Conservation (phyloP, 2,888 invertebrate species). For the Orthonevra nobilis region DNA sequence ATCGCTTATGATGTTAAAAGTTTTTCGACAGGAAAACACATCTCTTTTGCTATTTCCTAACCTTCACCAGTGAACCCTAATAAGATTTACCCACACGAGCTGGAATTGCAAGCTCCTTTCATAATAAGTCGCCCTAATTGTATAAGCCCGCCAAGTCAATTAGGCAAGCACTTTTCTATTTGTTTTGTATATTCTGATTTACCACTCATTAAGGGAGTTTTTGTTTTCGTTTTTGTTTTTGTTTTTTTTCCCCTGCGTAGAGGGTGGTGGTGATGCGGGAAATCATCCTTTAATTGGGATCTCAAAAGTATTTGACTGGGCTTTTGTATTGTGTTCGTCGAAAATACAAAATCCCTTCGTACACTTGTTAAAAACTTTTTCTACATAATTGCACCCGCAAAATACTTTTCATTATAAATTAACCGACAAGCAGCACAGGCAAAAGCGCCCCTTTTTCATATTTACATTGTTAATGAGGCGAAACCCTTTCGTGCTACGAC, state of each 20-base stretch:
- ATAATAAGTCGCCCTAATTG: too few species aligned
- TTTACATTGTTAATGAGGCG: slow-evolving; percentile 69
- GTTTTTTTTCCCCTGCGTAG: neutral
- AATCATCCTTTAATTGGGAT: slow-evolving; percentile 54
- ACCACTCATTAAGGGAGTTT: slow-evolving; percentile 40
- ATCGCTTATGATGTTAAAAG: too few species aligned
- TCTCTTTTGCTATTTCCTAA: too few species aligned
- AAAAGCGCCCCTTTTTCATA: slow-evolving; percentile 30
- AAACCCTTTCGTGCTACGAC: slow-evolving; percentile 55
- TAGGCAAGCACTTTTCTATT: slow-evolving; percentile 48
- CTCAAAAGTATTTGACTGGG: slow-evolving; percentile 26
- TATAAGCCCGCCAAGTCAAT: slow-evolving; percentile 43
- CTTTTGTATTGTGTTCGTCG: neutral
- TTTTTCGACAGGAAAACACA: too few species aligned
- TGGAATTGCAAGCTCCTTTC: too few species aligned
- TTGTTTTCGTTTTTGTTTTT: slow-evolving; percentile 4
- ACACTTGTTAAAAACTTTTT: slow-evolving; percentile 18
- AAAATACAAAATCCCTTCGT: slow-evolving; percentile 17
- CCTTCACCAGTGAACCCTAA: too few species aligned
- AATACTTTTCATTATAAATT: slow-evolving; percentile 50
- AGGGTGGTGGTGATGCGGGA: too few species aligned
- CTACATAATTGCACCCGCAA: slow-evolving; percentile 46
- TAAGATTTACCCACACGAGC: too few species aligned
- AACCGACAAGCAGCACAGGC: slow-evolving; percentile 21
- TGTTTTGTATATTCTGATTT: slow-evolving; percentile 34